A percentile compares a stretch with the other conserved stretches of the same genome.
Conservation (phyloP, 2,113 vertebrate genomes). For the Plecotus auritus region DNA sequence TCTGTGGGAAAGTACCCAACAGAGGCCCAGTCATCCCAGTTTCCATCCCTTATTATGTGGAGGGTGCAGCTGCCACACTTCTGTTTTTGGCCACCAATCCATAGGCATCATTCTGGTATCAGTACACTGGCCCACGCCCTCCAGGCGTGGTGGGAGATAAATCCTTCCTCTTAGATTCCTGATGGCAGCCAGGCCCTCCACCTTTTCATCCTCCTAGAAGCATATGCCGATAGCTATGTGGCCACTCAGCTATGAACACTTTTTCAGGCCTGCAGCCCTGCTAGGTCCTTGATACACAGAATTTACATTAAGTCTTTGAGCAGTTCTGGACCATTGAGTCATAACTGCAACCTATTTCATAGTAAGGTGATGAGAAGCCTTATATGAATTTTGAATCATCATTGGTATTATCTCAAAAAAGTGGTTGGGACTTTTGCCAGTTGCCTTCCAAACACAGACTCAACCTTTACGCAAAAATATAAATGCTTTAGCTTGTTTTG, state of each 20-base stretch:
- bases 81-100: background rate
- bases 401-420: slow-evolving; percentile 37
- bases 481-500: slow-evolving; percentile 31
- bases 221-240: background rate
- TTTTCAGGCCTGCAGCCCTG: background rate
- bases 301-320: slow-evolving; percentile 48
- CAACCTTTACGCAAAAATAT: background rate
- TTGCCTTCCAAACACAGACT: slow-evolving; percentile 6
- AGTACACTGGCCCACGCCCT: background rate
- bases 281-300: background rate
- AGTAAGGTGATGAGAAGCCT: slow-evolving; percentile 4
- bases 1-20: background rate
- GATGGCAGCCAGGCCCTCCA: background rate
- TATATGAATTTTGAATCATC: slow-evolving; percentile 46
- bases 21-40: background rate
- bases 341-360: slow-evolving; percentile 32
- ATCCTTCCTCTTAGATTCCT: background rate
- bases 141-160: background rate
- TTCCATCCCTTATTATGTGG: background rate
- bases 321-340: slow-evolving; percentile 19
- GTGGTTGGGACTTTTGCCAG: background rate
- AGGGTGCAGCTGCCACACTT: background rate
- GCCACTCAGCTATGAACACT: background rate
- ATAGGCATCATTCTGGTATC: background rate
- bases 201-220: background rate